Base-by-base conservation (phyloP, 2,113 vertebrate species). In the Grantiella picta region DNA sequence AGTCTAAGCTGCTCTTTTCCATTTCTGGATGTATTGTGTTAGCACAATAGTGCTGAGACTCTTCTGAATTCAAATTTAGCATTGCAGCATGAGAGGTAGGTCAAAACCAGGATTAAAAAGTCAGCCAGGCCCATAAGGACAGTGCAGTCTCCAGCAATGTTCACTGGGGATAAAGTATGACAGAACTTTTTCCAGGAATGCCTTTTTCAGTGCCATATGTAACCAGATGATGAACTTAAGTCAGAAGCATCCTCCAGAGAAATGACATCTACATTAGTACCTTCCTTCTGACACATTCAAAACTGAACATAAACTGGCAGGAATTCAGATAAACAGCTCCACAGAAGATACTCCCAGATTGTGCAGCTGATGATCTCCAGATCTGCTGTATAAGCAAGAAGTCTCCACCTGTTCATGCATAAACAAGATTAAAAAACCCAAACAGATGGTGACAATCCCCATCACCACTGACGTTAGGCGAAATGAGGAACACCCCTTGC, bases 341-440 rank as follows among this genome's bases (percentile, higher is more conserved):
- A 1, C 60, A 64, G 56, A 78, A 86, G 65, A 83, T 47, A 52
- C 68, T 82, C 89, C 31, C 70, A 82, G 40, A 77, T 68, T 90
- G 70, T 82, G 40, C 35, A 89, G 69, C 28, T 2, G 3, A 71
- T 72, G 35, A 72, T 20, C 45, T 82, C 87, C 81, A 90, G 52
- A 82, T 76, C 18, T 69, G 73, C 57, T 69, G 52, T 56, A 82
- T 36, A 79, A 94, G 73, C 45, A 64, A 60, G 80, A 89, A 78
- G 40, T 61, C 69, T 85, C 89, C 83, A 94, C 84, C 73, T 89
- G 70, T 50, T 69, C 33, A 57, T 15, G 20, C 18, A 63, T 10
- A 92, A 96, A 38, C 82, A 78, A 68, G 91, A 95, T 87, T 94
- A 45, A 94, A 95, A 93, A 70, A 10, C 8, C 31, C 53, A 92